Percentiles rank a stretch among this genome's conserved stretches.
Conservation (phyloP, 2,888 invertebrate genomes). For the Brassicogethes aeneus region DNA sequence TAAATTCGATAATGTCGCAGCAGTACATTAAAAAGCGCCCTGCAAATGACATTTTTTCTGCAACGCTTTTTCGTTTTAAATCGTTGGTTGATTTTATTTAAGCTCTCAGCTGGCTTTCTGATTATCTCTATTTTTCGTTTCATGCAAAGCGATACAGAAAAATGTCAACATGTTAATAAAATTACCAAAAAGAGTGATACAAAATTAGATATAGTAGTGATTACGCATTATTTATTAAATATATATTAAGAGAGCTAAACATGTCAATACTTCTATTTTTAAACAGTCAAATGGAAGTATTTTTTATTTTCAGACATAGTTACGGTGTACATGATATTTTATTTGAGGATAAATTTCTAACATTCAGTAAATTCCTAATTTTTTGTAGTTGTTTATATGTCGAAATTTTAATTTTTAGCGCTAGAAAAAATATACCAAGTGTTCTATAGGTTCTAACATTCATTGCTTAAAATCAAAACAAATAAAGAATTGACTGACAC, state of each 20-base stretch:
- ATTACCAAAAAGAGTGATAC: conserved; percentile 22
- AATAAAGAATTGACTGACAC: no score
- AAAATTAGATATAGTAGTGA: conserved; percentile 29
- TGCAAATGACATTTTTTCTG: conserved; percentile 19
- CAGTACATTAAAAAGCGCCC: conserved; percentile 34
- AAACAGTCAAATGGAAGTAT: conserved; percentile 34
- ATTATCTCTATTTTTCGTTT: conserved; percentile 18
- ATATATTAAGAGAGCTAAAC: conserved; percentile 34
- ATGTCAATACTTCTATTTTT: conserved; percentile 30
- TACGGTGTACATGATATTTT: no score
- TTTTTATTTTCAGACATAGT: no score
- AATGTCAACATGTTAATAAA: conserved; percentile 22
- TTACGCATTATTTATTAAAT: conserved; percentile 27
- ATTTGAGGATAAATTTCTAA: no score
- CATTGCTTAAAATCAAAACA: no score
- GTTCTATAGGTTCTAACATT: neutral
- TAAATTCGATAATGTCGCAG: conserved; percentile 38
- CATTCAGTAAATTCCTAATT: neutral
- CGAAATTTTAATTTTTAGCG: no score
- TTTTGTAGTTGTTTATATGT: neutral
- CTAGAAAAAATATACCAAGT: neutral
- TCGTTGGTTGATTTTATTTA: conserved; percentile 25
- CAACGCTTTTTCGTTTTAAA: conserved; percentile 18
- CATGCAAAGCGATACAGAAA: conserved; percentile 18
- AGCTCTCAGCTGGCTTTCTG: conserved; percentile 6